Evolutionary conservation across 2,113 vertebrate species (phyloP).

Genomic region (Myrmophylax atrothorax): DNA sequence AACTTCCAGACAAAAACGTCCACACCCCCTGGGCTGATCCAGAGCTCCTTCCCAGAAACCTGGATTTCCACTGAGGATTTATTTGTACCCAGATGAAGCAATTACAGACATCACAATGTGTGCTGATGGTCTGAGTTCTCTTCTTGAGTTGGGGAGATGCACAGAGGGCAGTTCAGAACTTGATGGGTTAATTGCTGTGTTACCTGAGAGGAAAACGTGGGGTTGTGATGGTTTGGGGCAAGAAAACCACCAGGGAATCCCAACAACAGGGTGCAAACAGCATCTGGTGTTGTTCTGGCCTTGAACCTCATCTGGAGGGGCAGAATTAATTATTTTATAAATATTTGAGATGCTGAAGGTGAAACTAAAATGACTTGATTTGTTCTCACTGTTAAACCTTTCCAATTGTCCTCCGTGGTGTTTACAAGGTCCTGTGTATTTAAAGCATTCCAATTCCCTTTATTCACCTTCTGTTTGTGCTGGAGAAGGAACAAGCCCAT

Average conservation of each 20-base stretch:
- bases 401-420: rapidly evolving
- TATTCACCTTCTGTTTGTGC: neutral
- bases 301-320: neutral
- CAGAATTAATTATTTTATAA: neutral
- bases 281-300: neutral
- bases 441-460: neutral
- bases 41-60: neutral
- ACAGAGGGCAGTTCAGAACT: neutral
- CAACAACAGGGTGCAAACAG: neutral
- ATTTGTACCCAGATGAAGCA: neutral
- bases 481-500: neutral
- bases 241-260: neutral
- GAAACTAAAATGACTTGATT: neutral
- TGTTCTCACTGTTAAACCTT: neutral
- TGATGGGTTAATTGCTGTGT: neutral
- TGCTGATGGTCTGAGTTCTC: neutral
- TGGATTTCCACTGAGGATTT: neutral
- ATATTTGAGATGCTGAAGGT: neutral
- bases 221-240: neutral
- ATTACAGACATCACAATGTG: neutral
- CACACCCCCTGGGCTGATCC: neutral
- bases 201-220: neutral
- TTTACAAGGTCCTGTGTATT: neutral
- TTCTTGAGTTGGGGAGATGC: neutral
- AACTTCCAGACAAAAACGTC: neutral